A percentile compares a stretch with the other conserved stretches of the same genome.
These are phyloP conservation scores for Leucoma salicis DNA, from an alignment of 2,888 invertebrate species.

Conservation along the genomic window DNA sequence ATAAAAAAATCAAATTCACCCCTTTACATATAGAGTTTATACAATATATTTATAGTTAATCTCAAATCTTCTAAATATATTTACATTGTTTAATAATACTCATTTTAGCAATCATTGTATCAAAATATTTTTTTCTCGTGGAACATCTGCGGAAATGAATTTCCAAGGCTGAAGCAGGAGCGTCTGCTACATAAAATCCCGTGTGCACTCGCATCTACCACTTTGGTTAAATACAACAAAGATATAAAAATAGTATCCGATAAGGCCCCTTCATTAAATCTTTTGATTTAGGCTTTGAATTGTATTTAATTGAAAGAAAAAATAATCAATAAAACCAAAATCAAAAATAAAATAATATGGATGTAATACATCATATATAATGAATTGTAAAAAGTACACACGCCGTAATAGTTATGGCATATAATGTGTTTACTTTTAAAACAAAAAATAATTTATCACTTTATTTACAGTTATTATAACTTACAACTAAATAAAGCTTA, in stretches of 20 bases:
- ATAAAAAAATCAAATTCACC: slow-evolving; percentile 20
- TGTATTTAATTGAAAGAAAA: slow-evolving; percentile 10
- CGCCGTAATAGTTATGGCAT: too few relatives aligned
- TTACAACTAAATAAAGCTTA: slow-evolving; percentile 65
- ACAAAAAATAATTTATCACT: slow-evolving; percentile 37
- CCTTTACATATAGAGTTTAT: slow-evolving; percentile 17
- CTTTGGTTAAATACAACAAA: too few relatives aligned
- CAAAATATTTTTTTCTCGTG: neutral
- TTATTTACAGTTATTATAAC: slow-evolving; percentile 47
- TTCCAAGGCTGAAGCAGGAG: too few relatives aligned
- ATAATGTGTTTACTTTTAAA: slow-evolving; percentile 31
- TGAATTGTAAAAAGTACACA: slow-evolving; percentile 16
- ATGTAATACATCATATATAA: neutral
- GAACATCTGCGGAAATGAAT: neutral
- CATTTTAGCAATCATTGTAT: slow-evolving; percentile 24
- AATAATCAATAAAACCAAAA: slow-evolving; percentile 7
- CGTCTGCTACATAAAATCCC: too few relatives aligned
- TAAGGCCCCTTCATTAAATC: too few relatives aligned
- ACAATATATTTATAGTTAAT: slow-evolving; percentile 32
- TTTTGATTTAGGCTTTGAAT: slow-evolving; percentile 1
- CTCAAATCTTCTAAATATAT: slow-evolving; percentile 31
- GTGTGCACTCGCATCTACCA: too few relatives aligned
- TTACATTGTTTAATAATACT: slow-evolving; percentile 30
- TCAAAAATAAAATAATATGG: slow-evolving; percentile 12
- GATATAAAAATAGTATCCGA: too few relatives aligned